Conservation (phyloP, 2,113 vertebrate genomes). For the Alligator mississippiensis region DNA sequence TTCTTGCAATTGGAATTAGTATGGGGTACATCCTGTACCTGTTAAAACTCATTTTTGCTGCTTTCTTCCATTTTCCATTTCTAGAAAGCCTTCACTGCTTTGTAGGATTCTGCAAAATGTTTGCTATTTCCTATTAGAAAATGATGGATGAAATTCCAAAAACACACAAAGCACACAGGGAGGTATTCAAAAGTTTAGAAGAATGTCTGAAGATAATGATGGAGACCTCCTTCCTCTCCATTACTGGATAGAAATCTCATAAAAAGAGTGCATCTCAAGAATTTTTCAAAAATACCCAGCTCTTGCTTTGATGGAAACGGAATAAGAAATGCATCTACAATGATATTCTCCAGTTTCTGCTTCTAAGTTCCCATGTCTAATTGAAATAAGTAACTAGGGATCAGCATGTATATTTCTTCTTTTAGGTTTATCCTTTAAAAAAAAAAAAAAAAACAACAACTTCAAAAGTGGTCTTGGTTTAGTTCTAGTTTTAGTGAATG, state of each 20-base stretch:
- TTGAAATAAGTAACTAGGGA: background rate
- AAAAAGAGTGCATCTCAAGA: background rate
- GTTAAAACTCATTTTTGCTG: background rate
- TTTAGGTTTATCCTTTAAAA: background rate
- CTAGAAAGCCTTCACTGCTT: background rate
- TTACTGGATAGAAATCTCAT: background rate
- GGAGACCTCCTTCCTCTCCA: background rate
- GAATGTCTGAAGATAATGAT: background rate
- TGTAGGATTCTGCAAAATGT: background rate
- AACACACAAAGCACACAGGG: background rate
- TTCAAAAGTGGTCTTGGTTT: background rate
- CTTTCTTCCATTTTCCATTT: background rate
- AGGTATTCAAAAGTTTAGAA: background rate
- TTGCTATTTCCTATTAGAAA: background rate
- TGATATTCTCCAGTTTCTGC: background rate
- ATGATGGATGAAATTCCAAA: background rate
- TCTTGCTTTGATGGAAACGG: background rate
- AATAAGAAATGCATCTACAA: background rate
- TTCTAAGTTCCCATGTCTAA: background rate
- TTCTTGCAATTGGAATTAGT: background rate
- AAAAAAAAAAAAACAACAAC: background rate
- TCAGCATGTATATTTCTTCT: background rate
- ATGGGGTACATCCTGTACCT: background rate
- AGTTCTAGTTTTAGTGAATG: background rate
- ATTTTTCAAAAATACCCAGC: background rate